Percentiles rank a stretch among this genome's conserved stretches.
These are phyloP conservation scores for Isoperla grammatica DNA, from an alignment of 2,888 invertebrate species.

Conservation along the genomic window DNA sequence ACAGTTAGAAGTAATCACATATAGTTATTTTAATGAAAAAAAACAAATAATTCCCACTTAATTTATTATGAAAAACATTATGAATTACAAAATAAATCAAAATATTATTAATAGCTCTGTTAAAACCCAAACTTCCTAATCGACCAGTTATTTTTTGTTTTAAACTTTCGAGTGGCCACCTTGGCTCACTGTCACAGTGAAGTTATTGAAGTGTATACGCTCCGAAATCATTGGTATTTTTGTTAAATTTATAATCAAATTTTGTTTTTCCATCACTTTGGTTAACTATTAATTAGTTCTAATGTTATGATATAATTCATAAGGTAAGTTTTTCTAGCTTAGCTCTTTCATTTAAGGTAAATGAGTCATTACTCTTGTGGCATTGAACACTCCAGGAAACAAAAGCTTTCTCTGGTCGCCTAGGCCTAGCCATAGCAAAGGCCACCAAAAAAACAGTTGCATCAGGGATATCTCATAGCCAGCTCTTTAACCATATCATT, in stretches of 20 bases:
- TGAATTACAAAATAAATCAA: too few species aligned
- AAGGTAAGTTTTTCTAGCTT: constrained; percentile 9
- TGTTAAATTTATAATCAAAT: constrained; percentile 8
- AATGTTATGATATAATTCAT: constrained; percentile 21
- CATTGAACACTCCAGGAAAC: constrained; percentile 17
- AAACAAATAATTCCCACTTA: too few species aligned
- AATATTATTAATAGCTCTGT: too few species aligned
- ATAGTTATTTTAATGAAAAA: too few species aligned
- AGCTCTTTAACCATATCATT: background rate
- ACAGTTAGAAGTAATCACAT: too few species aligned
- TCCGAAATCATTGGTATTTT: background rate
- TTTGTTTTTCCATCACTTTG: constrained; percentile 10
- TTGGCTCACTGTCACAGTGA: constrained; percentile 23
- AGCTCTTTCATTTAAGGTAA: background rate
- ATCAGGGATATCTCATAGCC: background rate
- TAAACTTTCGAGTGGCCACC: constrained; percentile 14
- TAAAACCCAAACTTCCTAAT: background rate
- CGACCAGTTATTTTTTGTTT: background rate
- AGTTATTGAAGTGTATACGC: background rate
- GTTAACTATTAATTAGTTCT: background rate
- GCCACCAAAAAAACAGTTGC: background rate
- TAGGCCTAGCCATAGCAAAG: background rate
- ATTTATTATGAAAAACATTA: too few species aligned
- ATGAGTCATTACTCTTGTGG: constrained; percentile 4
- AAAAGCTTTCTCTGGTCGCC: constrained; percentile 20